These are phyloP conservation scores for Microcebus ravelobensis DNA, from an alignment of 2,113 vertebrate species.

Conservation along the genomic window DNA sequence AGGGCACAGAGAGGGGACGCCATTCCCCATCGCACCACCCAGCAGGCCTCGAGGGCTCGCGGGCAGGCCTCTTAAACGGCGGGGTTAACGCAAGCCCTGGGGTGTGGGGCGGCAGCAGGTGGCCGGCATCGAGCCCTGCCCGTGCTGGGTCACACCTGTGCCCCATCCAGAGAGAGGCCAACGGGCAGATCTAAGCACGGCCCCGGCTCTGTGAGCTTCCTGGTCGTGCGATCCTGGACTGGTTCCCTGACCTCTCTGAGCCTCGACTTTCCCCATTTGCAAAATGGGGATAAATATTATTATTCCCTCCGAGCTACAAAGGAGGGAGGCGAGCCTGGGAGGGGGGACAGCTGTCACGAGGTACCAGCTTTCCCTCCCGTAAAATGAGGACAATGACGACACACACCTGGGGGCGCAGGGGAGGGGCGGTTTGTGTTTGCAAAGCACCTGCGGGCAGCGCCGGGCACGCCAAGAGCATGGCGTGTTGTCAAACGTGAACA, in stretches of 20 bases:
- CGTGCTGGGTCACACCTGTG: too few relatives aligned
- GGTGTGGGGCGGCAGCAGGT: too few relatives aligned
- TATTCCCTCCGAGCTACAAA: neutral
- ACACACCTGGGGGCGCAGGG: neutral
- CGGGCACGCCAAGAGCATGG: rapidly evolving
- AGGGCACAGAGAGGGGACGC: too few relatives aligned
- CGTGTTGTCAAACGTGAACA: too few relatives aligned
- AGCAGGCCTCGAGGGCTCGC: too few relatives aligned
- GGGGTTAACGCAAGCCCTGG: too few relatives aligned
- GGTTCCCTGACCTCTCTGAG: neutral
- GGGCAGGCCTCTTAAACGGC: too few relatives aligned
- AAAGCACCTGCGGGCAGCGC: neutral
- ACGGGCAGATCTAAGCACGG: neutral
- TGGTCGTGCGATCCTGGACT: neutral
- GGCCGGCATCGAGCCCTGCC: too few relatives aligned
- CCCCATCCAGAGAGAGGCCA: too few relatives aligned
- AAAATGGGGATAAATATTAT: neutral
- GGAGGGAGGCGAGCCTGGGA: neutral
- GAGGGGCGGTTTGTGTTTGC: neutral
- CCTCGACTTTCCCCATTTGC: neutral
- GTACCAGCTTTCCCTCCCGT: neutral
- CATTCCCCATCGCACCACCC: too few relatives aligned
- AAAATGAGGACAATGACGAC: neutral
- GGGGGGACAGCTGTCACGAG: neutral
- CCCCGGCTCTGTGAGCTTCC: neutral